Conservation (phyloP, 2,113 vertebrate species). For the Notothenia rossii region DNA sequence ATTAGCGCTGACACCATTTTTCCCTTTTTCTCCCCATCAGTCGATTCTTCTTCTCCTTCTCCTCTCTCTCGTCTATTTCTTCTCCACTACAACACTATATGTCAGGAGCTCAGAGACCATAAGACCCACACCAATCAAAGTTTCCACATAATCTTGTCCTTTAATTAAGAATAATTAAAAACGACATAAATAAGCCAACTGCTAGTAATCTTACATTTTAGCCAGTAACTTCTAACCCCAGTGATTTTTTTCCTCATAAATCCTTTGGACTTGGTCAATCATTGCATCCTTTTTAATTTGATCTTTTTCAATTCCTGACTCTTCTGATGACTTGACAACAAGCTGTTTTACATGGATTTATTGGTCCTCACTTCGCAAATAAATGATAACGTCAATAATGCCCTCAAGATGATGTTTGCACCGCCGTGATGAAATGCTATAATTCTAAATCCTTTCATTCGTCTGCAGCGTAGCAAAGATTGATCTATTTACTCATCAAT, state of each 20-base stretch:
- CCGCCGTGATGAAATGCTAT: neutral
- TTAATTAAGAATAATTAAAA: constrained; percentile 34
- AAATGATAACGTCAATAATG: constrained; percentile 23
- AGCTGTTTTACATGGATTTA: constrained; percentile 37
- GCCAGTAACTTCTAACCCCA: constrained; percentile 32
- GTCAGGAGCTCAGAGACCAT: constrained; percentile 2
- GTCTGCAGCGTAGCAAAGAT: neutral
- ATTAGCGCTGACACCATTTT: neutral
- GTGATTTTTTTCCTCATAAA: constrained; percentile 30
- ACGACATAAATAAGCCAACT: constrained; percentile 28
- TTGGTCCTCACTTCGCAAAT: constrained; percentile 17
- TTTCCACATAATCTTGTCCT: constrained; percentile 28
- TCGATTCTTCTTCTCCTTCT: constrained; percentile 14
- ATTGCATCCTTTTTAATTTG: constrained; percentile 24
- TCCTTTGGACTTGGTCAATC: constrained; percentile 10
- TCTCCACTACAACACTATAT: neutral
- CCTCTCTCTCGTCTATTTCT: neutral
- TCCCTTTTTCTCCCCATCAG: constrained; percentile 18
- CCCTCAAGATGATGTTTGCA: constrained; percentile 17
- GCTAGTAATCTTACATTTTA: constrained; percentile 29
- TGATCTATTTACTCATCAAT: neutral
- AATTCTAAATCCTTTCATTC: neutral
- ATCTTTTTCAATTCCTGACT: neutral
- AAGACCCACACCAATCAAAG: constrained; percentile 26
- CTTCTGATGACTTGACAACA: constrained; percentile 27